Percentiles rank a stretch among this genome's conserved stretches.
phyloP scores from a whole-genome alignment of 1,140 invertebrate species.

The Lordiphosa mommai region DNA sequence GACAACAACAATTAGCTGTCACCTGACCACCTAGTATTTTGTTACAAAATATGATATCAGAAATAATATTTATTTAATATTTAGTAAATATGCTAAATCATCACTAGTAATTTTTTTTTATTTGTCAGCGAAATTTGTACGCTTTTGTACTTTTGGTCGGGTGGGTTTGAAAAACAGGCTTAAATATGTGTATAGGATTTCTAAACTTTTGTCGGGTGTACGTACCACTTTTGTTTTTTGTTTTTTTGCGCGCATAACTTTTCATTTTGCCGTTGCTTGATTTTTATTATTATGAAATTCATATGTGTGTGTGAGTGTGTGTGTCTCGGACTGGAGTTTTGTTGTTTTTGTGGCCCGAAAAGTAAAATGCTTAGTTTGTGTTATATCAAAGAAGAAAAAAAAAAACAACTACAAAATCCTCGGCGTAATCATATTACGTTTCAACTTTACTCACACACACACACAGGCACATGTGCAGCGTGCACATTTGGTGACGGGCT shows the following conservation, averaged over 20 bases:
- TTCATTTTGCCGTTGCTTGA: slow-evolving; percentile 35
- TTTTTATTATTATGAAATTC: slow-evolving; percentile 63
- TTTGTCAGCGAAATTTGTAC: no score
- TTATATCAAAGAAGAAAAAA: slow-evolving; percentile 22
- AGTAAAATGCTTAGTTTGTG: slow-evolving; percentile 44
- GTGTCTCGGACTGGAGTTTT: background rate
- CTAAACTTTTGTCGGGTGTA: slow-evolving; percentile 30
- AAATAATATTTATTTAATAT: no score
- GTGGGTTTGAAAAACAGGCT: no score
- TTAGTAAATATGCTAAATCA: no score
- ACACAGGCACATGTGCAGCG: background rate
- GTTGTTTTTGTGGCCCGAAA: slow-evolving; percentile 6
- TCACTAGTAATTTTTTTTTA: no score
- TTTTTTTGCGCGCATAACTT: slow-evolving; percentile 56
- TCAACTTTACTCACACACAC: slow-evolving; percentile 6
- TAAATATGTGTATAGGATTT: no score
- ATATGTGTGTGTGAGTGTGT: slow-evolving; percentile 4
- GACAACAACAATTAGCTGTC: no score
- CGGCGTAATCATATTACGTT: slow-evolving; percentile 51
- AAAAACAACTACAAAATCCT: slow-evolving; percentile 36
- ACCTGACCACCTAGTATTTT: no score
- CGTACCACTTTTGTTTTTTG: slow-evolving; percentile 39
- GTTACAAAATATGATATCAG: no score
- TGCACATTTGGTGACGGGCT: slow-evolving; percentile 1
- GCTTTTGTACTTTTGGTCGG: background rate